Evolutionary conservation across 1,140 invertebrate species (phyloP), one percentile per base, ranked within the genome.

Genomic region (Scaptodrosophila lebanonensis): DNA sequence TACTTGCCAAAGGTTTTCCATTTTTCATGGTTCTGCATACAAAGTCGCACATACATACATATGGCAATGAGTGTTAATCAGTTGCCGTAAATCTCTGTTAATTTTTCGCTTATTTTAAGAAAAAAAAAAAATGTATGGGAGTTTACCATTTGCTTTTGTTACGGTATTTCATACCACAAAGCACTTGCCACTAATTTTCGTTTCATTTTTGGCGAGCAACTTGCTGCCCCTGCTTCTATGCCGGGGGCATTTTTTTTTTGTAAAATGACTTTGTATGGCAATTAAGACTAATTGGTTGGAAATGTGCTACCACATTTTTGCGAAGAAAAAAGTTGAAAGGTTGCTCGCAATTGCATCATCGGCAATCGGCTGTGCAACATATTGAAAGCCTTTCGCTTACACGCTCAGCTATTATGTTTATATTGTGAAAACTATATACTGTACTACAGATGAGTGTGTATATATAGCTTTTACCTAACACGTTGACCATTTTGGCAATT

Each of bases 221-320:
- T n/a, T n/a, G n/a, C n/a, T n/a, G n/a, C n/a, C n/a, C n/a, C n/a
- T 58, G 20, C 27, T 8, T 25, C 35, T 29, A 36, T 52, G 27
- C 38, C 35, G 44, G 38, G 39, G 65, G 48, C 53, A 25, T 35
- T 13, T 15, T 7, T 47, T 45, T 32, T 44, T 33, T 40, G 66
- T 52, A 36, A 76, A 71, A 66, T 77, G 50, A 77, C 61, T 49
- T 42, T 62, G 47, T 57, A 48, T 27, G 70, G 59, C 71, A 79
- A 77, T 77, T 77, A 77, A 79, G 64, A 68, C 73, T 77, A 77
- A 77, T 77, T 79, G 76, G 72, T 25, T 40, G 52, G 48, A 15
- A 43, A 43, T 43, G 40, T 43, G 40, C 40, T 43, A 29, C 25
- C 40, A 22, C n/a, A 43, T 1, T 49, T 43, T 49, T 36, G 44